A percentile compares a stretch with the other conserved stretches of the same genome.
Conservation (phyloP, 2,888 invertebrate species). For the Mimas tiliae region DNA sequence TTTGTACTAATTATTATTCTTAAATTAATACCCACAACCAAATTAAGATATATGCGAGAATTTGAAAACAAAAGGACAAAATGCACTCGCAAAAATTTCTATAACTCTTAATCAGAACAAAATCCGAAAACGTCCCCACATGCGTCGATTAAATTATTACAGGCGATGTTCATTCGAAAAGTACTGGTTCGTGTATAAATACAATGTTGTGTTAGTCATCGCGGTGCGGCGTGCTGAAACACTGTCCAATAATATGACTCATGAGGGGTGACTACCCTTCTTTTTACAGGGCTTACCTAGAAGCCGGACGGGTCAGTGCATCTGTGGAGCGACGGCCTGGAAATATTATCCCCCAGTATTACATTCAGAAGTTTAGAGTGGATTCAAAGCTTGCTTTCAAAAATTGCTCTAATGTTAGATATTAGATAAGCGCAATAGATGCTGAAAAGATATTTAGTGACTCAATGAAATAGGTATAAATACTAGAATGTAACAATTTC, state of each 20-base stretch:
- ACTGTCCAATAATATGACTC: conserved; percentile 20
- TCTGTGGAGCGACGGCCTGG: background rate
- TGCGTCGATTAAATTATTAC: conserved; percentile 15
- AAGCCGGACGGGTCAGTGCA: background rate
- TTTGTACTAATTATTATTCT: too few species aligned
- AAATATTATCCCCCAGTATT: background rate
- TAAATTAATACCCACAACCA: too few species aligned
- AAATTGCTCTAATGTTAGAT: too few species aligned
- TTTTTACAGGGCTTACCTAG: background rate
- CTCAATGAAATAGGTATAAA: too few species aligned
- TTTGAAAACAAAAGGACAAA: too few species aligned
- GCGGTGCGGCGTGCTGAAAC: conserved; percentile 9
- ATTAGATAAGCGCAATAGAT: too few species aligned
- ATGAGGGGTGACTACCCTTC: conserved; percentile 17
- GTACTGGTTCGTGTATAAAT: conserved; percentile 3
- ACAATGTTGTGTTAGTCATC: conserved; percentile 12
- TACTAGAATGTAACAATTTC: too few species aligned
- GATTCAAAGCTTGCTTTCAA: too few species aligned
- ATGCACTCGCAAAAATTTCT: background rate
- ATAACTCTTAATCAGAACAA: background rate
- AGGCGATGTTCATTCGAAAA: conserved; percentile 7
- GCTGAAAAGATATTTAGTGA: too few species aligned
- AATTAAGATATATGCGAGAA: too few species aligned
- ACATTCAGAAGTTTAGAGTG: too few species aligned
- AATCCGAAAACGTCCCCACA: conserved; percentile 8